Conservation (phyloP, 2,888 invertebrate genomes). For the Prosopocoilus inquinatus region DNA sequence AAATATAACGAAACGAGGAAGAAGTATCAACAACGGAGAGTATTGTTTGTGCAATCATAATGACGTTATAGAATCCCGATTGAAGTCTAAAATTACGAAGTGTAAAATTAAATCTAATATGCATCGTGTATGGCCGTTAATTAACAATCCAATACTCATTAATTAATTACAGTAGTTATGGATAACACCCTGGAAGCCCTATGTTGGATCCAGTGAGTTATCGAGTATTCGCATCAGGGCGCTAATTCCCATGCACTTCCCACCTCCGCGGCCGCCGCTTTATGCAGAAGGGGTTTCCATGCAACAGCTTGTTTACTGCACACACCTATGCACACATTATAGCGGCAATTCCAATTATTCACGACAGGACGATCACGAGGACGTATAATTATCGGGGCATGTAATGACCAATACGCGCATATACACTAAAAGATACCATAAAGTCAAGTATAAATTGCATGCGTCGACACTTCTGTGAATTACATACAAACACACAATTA, state of each 20-base stretch:
- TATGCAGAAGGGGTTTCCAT: slow-evolving; percentile 38
- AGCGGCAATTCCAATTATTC: slow-evolving; percentile 28
- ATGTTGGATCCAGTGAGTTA: slow-evolving; percentile 13
- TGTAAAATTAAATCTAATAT: slow-evolving; percentile 8
- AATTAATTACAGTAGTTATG: slow-evolving; percentile 22
- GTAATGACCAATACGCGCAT: slow-evolving; percentile 22
- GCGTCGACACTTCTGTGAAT: too few species aligned
- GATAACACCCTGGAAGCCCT: slow-evolving; percentile 18
- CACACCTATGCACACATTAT: slow-evolving; percentile 34
- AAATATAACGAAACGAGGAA: not conserved
- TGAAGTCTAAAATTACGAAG: not conserved
- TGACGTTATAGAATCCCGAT: not conserved
- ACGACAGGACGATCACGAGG: slow-evolving; percentile 21
- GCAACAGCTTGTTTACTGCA: slow-evolving; percentile 48
- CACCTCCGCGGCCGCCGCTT: slow-evolving; percentile 18
- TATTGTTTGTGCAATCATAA: not conserved
- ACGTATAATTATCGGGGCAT: slow-evolving; percentile 21
- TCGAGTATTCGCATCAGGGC: slow-evolving; percentile 28
- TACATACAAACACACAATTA: not conserved
- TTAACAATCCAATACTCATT: slow-evolving; percentile 24
- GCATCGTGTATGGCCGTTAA: slow-evolving; percentile 12
- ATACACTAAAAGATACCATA: slow-evolving; percentile 7
- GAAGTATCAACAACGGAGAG: not conserved
- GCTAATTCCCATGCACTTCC: slow-evolving; percentile 32
- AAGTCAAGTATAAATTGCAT: too few species aligned